These are phyloP conservation scores for Osmerus mordax DNA, from an alignment of 2,113 vertebrate species.

Conservation along the genomic window DNA sequence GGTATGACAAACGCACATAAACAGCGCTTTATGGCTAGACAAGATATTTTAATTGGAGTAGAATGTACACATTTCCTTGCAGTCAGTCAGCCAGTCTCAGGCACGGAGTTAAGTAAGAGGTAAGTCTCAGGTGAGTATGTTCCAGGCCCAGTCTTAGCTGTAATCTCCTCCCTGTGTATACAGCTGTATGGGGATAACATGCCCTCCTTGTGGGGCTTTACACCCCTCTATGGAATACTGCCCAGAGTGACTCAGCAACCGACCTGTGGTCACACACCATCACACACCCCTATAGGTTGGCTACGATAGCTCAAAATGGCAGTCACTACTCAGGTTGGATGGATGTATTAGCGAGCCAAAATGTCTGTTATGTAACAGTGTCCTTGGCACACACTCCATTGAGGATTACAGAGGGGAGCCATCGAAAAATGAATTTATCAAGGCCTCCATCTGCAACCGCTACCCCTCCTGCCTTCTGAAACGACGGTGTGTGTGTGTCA, in stretches of 20 bases:
- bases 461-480: slow-evolving; percentile 23
- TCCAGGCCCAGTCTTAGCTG: not conserved
- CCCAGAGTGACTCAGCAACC: not conserved
- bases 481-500: slow-evolving; percentile 16
- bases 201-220: slow-evolving; percentile 13
- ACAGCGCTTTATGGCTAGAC: not conserved
- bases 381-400: slow-evolving; percentile 47
- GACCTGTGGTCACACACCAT: not conserved
- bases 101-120: not conserved
- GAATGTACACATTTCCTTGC: slow-evolving; percentile 9
- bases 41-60: slow-evolving; percentile 9
- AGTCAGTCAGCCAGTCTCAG: slow-evolving; percentile 13
- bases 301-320: not conserved
- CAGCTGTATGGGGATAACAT: slow-evolving; percentile 25
- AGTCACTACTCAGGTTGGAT: slow-evolving; percentile 3
- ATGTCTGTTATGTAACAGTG: slow-evolving; percentile 44
- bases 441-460: slow-evolving; percentile 39
- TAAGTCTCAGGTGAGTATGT: not conserved
- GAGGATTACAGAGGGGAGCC: slow-evolving; percentile 43
- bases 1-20: too few relatives aligned
- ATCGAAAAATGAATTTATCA: slow-evolving; percentile 50
- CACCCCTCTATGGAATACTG: slow-evolving; percentile 18
- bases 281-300: not conserved
- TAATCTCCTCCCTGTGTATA: slow-evolving; percentile 36
- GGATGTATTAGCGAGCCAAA: slow-evolving; percentile 50